Evolutionary conservation across 2,797 vertebrate genomes (phyloP), one percentile per base, ranked within the genome.

Genomic region (Oryzias dopingdopingensis): DNA sequence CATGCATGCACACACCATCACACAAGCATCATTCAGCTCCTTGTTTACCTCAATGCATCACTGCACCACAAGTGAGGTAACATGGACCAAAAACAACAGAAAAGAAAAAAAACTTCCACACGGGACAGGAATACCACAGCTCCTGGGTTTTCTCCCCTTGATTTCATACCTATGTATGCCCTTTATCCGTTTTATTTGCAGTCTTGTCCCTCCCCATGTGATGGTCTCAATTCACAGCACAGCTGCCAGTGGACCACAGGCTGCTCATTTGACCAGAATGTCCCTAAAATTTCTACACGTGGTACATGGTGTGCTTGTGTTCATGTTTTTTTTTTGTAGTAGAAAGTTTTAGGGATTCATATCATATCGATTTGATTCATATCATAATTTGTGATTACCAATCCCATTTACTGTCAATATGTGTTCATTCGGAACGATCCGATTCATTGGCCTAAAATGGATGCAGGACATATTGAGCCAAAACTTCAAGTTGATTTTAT

Each of bases 221-320:
- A 81, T 88, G 85, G 88, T 83, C 79, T 88, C 80, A 88, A 86
- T 79, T 56, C 64, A 72, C 59, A 75, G 79, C 80, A 79, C 77
- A 86, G 80, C 81, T 87, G 83, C 81, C 87, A 77, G 75, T 70
- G 75, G 71, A 74, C 75, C 77, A 69, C 83, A 77, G 77, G 72
- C 76, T 75, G 82, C 83, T 87, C 80, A 84, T 78, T 79, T 87
- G 85, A 88, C 74, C 72, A 75, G 79, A 76, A 69, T 66, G 84
- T 84, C 80, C 74, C 77, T 70, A 77, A 84, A 84, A 79, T 83
- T 77, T 64, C 65, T 20, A 7, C 10, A 18, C 1, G 3, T 18
- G 44, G 66, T 68, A 18, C 3, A 4, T 18, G 44, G 66, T 70
- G 64, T 72, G 68, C 64, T 29, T 46, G 22, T 74, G 72, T 67